These are phyloP conservation scores for Hydrotaea diabolus DNA, from an alignment of 2,888 invertebrate species.

Conservation along the genomic window DNA sequence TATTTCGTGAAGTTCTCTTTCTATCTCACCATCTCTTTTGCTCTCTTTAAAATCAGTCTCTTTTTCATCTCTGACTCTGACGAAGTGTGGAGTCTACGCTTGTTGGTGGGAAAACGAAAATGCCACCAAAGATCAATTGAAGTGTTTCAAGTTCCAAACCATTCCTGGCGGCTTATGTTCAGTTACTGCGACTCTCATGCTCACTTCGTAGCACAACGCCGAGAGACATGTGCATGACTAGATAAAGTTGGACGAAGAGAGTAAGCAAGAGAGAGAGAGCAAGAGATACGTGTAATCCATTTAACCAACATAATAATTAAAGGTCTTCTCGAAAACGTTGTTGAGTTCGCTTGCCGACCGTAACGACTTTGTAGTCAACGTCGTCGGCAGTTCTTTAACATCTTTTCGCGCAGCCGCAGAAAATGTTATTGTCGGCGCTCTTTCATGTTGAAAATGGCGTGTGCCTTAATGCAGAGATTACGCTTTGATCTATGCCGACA, in stretches of 20 bases:
- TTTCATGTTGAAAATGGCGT: constrained; percentile 81
- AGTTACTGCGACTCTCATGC: background rate
- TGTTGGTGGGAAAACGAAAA: background rate
- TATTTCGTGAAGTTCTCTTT: background rate
- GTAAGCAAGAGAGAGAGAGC: background rate
- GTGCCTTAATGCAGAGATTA: constrained; percentile 81
- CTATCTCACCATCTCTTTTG: background rate
- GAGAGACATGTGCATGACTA: background rate
- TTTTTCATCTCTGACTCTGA: no score
- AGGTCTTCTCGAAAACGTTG: constrained; percentile 62
- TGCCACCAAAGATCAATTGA: background rate
- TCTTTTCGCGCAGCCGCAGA: constrained; percentile 79
- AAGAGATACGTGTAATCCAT: constrained; percentile 42
- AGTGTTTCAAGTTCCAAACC: background rate
- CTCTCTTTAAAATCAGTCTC: background rate
- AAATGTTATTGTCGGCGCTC: constrained; percentile 77
- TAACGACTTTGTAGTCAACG: constrained; percentile 64
- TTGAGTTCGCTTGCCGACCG: constrained; percentile 59
- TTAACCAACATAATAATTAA: constrained; percentile 65
- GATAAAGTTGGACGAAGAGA: background rate
- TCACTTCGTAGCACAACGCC: background rate
- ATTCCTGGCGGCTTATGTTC: background rate
- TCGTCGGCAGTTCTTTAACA: constrained; percentile 74
- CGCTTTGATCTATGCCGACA: constrained; percentile 75
- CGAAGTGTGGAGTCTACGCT: background rate